Evolutionary conservation across 1,140 invertebrate genomes (phyloP), one percentile per base, ranked within the genome.

Genomic region (Acromyrmex echinatior): DNA sequence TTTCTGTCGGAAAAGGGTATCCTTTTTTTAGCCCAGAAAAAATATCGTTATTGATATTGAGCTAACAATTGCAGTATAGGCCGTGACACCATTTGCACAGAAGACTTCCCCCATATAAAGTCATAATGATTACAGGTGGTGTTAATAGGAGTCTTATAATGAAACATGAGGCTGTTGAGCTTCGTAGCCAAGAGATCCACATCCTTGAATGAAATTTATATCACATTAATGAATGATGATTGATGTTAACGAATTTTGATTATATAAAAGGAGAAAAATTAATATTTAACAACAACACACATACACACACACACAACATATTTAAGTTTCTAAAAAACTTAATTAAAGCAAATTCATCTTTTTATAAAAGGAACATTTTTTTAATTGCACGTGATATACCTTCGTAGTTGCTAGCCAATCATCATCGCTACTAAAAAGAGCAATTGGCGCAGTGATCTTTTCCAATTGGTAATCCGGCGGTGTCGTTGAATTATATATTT

Each of bases 401-500:
- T 93, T 92, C 1, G 96, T 94, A 65, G 95, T 92, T 3, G 96
- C 95, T 6, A 97, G 89, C 96, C 96, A 96, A 90, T 98, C 97
- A 31, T 96, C 96, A 9, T 96, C 93, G 39, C 96, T 96, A 88
- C 96, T 97, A 87, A 97, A 97, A 1, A 98, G 88, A 0, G 96
- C 96, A 1, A 97, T 95, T 18, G 97, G 97, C 18, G 96, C 94
- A 12, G 91, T 95, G 6, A 97, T 96, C 70, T 96, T 96, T 53
- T 95, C 92, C 2, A 97, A 87, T 25, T 95, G 87, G 89, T 98
- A 98, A 6, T 94, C 93, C 0, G 97, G 97, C 14, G 97, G 97
- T 25, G 90, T 93, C 1, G 93, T 77, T 74, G 94, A 93, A 79
- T 94, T 92, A 77, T 96, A 96, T 0, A 92, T n/a, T 73, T 73